Percentiles rank a stretch among this genome's conserved stretches.
phyloP scores from a whole-genome alignment of 2,113 vertebrate genomes.

The Crypturellus undulatus region DNA sequence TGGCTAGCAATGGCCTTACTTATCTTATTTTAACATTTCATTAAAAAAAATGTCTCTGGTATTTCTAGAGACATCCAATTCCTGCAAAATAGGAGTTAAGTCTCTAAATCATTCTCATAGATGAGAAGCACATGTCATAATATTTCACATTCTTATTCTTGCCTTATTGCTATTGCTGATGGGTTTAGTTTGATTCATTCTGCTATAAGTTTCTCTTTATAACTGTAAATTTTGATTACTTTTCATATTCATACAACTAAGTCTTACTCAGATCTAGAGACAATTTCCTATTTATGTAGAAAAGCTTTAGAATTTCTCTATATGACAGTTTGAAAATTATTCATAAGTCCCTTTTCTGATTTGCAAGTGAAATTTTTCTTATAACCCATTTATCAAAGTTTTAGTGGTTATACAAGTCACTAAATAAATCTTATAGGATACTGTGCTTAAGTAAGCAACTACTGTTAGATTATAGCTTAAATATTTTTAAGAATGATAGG shows the following conservation, averaged over 20 bases:
- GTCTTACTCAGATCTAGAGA: background rate
- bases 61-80: background rate
- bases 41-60: background rate
- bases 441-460: background rate
- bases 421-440: background rate
- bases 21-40: background rate
- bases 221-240: background rate
- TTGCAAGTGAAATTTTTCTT: background rate
- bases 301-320: background rate
- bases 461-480: background rate
- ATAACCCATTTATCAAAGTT: background rate
- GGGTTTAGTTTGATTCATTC: background rate
- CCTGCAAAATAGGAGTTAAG: background rate
- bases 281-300: background rate
- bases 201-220: background rate
- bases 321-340: background rate
- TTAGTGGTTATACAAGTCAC: background rate
- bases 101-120: background rate
- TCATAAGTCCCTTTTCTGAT: background rate
- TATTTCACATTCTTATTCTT: background rate
- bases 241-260: background rate
- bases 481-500: background rate
- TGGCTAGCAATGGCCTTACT: background rate
- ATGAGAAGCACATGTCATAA: background rate
- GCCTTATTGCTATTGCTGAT: background rate